These are phyloP conservation scores for Eucriotettix oculatus DNA, from an alignment of 2,888 invertebrate genomes.

Conservation along the genomic window DNA sequence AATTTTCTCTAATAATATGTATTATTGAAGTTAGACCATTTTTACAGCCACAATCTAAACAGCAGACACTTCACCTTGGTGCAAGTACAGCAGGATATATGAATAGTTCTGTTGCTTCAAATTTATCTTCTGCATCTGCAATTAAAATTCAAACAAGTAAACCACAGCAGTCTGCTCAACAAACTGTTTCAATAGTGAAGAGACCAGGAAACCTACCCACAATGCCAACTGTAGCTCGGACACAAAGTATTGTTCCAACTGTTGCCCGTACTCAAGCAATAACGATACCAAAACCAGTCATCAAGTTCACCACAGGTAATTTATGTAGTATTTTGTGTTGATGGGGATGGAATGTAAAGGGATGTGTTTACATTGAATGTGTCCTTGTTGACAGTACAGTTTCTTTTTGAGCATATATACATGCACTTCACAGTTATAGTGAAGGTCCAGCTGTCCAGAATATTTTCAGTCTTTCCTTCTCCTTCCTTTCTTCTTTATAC, in stretches of 20 bases:
- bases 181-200: slow-evolving; percentile 19
- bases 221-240: background rate
- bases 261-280: slow-evolving; percentile 47
- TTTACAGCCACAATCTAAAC: slow-evolving; percentile 6
- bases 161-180: slow-evolving; percentile 1
- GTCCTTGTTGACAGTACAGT: no score
- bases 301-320: slow-evolving; percentile 42
- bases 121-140: background rate
- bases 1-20: no score
- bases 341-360: no score
- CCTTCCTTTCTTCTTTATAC: no score
- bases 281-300: slow-evolving; percentile 58
- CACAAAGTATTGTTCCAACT: background rate
- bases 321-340: background rate
- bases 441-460: no score
- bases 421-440: no score
- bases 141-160: slow-evolving; percentile 1
- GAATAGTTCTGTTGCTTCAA: slow-evolving; percentile 1
- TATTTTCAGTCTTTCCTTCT: no score
- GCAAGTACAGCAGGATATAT: slow-evolving; percentile 1
- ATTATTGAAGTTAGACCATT: background rate
- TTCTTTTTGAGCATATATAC: no score
- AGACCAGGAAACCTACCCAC: slow-evolving; percentile 34
- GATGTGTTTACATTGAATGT: no score
- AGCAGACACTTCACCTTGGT: background rate